Base-by-base conservation (phyloP, 2,888 invertebrate species). In the Tethea ocularis region DNA sequence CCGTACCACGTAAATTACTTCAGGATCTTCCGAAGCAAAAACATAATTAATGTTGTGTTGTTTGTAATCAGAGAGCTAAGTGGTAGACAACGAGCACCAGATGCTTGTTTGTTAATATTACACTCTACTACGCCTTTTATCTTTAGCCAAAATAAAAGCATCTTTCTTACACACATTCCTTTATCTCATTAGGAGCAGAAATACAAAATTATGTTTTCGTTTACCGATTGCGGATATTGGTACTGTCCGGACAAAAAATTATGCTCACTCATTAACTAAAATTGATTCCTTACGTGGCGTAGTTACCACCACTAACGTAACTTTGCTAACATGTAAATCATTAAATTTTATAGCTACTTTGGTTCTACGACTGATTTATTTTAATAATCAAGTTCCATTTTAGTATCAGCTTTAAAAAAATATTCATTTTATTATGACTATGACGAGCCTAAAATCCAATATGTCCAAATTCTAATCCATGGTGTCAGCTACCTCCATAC, bases 41-140 rank as follows among this genome's bases (percentile, higher is more conserved):
- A 89, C 85, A 83, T 89, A 88, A 89, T 90, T 89, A 89, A 89
- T 89, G 87, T 84, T 83, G 73, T 77, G 84, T 81, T 86, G 85
- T 87, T 88, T 84, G 87, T 88, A 88, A 89, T 89, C 87, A 85
- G 81, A 78, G 81, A 84, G 82, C 75, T 84, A 83, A 87, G 80
- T 81, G 80, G 79, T 77, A 81, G 72, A 75, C 76, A 75, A 71
- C 68, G 61, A 67, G 69, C 71, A 75, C 75, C 86, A 85, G 84
- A 81, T 84, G 83, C 59, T 76, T 72, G 73, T 67, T 70, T 69
- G 67, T 74, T 77, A 69, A 75, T 73, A 73, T 77, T 73, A 73
- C 66, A 69, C 58, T 64, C 64, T 60, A 68, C 68, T 71, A 67
- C 69, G 72, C 69, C 67, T 76, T 75, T 77, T 76, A 75, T 78